Percentiles rank a stretch among this genome's conserved stretches.
phyloP scores from a whole-genome alignment of 2,113 vertebrate genomes.

The Aviceda subcristata region DNA sequence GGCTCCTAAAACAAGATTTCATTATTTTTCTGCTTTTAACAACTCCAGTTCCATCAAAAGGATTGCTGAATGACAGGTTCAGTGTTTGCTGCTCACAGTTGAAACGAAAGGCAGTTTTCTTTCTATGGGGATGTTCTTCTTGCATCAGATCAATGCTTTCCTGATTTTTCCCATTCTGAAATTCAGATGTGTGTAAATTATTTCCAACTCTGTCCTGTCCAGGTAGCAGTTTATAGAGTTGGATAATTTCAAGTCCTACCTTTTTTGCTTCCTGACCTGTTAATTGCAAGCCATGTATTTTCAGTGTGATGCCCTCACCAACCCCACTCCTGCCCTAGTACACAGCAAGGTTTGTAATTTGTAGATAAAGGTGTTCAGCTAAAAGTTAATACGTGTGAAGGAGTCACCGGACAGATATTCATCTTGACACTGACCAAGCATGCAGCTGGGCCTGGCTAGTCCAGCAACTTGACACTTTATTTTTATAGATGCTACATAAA shows the following conservation, averaged over 20 bases:
- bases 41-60: background rate
- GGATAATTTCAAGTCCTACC: background rate
- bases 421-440: background rate
- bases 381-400: background rate
- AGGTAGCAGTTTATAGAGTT: background rate
- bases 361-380: background rate
- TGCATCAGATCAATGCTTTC: background rate
- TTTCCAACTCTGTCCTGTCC: background rate
- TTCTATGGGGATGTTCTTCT: background rate
- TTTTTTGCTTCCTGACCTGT: background rate
- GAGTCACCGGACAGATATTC: background rate
- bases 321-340: background rate
- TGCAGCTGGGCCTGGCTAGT: background rate
- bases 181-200: background rate
- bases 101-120: background rate
- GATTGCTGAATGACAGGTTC: background rate
- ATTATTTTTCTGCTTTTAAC: conserved; percentile 23
- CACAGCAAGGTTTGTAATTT: background rate
- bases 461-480: background rate
- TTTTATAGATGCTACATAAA: background rate
- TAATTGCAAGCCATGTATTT: background rate
- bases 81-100: background rate
- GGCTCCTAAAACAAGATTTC: background rate
- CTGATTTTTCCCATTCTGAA: background rate
- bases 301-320: background rate